Base-by-base conservation (phyloP, 1,140 invertebrate species). In the Drosophila prosaltans region DNA sequence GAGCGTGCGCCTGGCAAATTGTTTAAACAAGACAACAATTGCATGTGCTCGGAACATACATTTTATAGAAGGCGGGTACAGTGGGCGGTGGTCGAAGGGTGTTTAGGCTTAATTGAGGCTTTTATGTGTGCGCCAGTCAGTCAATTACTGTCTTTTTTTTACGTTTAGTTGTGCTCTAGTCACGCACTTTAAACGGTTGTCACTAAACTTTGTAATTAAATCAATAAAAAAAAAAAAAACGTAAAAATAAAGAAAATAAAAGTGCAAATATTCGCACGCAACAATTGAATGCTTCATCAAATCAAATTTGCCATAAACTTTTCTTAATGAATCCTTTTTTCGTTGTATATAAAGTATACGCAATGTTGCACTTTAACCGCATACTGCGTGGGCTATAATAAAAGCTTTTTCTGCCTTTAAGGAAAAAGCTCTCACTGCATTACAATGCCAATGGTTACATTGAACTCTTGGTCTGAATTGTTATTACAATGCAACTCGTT, bases 401-500 rank as follows among this genome's bases (percentile, higher is more conserved):
- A 40, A 59, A n/a, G 10, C n/a, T 59, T 59, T 24, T 28, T 30
- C 2, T 4, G 28, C 60, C 24, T 21, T 48, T 24, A 41, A 10
- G 41, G 10, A 32, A 66, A 59, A 64, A 88, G 84, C 84, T 83
- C 83, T 89, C 71, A 65, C 72, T 72, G 16, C 48, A 7, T 36
- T 4, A 51, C 82, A 86, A 76, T 86, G 74, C 69, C 80, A 72
- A 64, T 59, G 59, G 75, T 83, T 88, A 69, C 80, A 64, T 89
- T 89, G 72, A 89, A 89, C 84, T 66, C 68, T 51, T 54, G 40
- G 41, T 67, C 24, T 69, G 39, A 16, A 21, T 70, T 75, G 10
- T 40, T 51, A 60, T 43, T 69, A 65, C 41, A 58, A 30, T 72
- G 60, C 54, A 60, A 60, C 45, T 32, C 67, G 64, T 59, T 82